Conservation (phyloP, 2,888 invertebrate genomes). For the Eupeodes latifasciatus region DNA sequence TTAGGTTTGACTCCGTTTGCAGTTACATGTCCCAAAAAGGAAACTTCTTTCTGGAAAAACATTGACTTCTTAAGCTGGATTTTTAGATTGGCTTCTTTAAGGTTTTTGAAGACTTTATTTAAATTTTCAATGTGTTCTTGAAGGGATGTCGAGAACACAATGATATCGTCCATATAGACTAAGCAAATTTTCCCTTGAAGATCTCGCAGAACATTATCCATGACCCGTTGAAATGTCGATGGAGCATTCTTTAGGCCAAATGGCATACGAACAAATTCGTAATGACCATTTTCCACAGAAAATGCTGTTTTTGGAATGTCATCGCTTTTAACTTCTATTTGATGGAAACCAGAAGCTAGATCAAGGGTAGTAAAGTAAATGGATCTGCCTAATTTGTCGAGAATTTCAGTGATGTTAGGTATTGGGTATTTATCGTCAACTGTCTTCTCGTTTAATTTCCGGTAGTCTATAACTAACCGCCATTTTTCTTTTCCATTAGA, state of each 20-base stretch:
- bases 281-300: conserved; percentile 46
- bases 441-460: conserved; percentile 45
- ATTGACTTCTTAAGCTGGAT: conserved; percentile 46
- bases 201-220: conserved; percentile 48
- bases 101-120: conserved; percentile 30
- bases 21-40: conserved; percentile 23
- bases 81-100: conserved; percentile 34
- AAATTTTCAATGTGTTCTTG: conserved; percentile 47
- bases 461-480: conserved; percentile 59
- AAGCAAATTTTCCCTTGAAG: conserved; percentile 25
- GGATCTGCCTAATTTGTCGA: conserved; percentile 71
- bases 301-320: conserved; percentile 57
- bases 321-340: conserved; percentile 28
- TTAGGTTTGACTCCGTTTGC: conserved; percentile 35
- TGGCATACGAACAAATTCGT: conserved; percentile 57
- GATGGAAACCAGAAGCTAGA: conserved; percentile 10
- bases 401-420: conserved; percentile 69
- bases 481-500: conserved; percentile 48
- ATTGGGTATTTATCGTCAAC: conserved; percentile 65
- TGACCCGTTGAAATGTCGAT: conserved; percentile 35
- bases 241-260: conserved; percentile 52
- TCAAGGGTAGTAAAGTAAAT: conserved; percentile 52
- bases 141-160: conserved; percentile 41
- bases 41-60: conserved; percentile 7
- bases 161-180: conserved; percentile 50